Base-by-base conservation (phyloP, 2,888 invertebrate species). In the Nomada ferruginata region DNA sequence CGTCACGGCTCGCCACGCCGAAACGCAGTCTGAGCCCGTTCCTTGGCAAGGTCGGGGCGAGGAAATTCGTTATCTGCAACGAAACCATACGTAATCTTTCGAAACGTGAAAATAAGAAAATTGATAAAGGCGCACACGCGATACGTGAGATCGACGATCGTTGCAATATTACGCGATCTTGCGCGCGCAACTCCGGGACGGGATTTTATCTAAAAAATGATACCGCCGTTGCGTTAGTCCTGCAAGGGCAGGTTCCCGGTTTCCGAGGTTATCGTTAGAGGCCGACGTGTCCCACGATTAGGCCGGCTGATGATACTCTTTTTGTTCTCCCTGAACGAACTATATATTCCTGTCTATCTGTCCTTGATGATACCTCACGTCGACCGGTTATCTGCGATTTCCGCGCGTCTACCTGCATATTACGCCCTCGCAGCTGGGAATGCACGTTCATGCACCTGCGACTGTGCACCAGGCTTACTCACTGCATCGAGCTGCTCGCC, bases 301-400 rank as follows among this genome's bases (percentile, higher is more conserved):
- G 69, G 20, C 61, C 23, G 53, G 9, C 59, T 70, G 76, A 86
- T 87, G 85, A 83, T 68, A 87, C 69, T 78, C 63, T 75, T 87
- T 79, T 85, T 80, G 78, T 81, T 73, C 50, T 57, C 60, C 20
- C 64, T 71, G 79, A 87, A 74, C 76, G 79, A 76, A 84, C 77
- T 50, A 20, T 66, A 73, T 55, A 36, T 79, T 20, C 87, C 83
- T 74, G 73, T 80, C 85, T 76, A 79, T 86, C 50, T 72, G 71
- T 79, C 82, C 85, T 83, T 87, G 82, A 87, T 88, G 86, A 86
- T 84, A 85, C 73, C 79, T 77, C 70, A n/a, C 76, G 69, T 78
- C 75, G 59, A 60, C 74, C 71, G 79, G 78, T 88, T 88, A 87
- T 88, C 89, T 79, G 69, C 85, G 80, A 81, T 80, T 83, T 80